Percentiles rank a stretch among this genome's conserved stretches.
These are phyloP conservation scores for Eciton burchellii DNA, from an alignment of 1,140 invertebrate species.

Conservation along the genomic window DNA sequence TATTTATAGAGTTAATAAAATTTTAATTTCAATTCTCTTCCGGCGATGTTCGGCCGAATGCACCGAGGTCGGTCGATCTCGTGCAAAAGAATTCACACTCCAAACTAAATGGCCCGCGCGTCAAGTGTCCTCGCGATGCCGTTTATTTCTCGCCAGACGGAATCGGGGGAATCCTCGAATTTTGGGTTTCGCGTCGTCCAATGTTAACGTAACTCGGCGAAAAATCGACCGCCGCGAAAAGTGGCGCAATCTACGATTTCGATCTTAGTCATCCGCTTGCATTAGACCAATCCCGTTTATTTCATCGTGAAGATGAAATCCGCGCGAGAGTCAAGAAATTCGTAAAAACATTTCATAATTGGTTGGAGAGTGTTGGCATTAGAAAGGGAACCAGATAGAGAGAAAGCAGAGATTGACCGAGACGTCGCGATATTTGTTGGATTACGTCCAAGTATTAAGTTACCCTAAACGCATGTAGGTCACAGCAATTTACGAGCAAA, in stretches of 20 bases:
- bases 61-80: not conserved
- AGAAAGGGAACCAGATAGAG: not conserved
- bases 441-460: not conserved
- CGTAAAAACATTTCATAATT: not conserved
- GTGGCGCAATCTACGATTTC: conserved; percentile 1
- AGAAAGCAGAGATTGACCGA: conserved; percentile 2
- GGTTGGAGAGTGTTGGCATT: not conserved
- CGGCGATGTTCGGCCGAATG: not conserved
- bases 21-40: conserved; percentile 28
- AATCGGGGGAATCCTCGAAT: not conserved
- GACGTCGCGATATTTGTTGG: not conserved
- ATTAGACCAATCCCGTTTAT: not conserved
- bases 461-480: not conserved
- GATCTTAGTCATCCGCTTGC: not conserved
- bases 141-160: conserved; percentile 14
- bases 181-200: conserved; percentile 1
- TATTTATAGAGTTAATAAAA: conserved; percentile 21
- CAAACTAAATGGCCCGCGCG: not conserved
- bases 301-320: not conserved
- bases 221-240: not conserved
- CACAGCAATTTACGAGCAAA: not conserved
- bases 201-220: not conserved
- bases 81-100: not conserved
- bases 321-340: not conserved
- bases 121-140: not conserved